These are phyloP conservation scores for Eulemur rufifrons DNA, from an alignment of 2,113 vertebrate species.

Conservation along the genomic window DNA sequence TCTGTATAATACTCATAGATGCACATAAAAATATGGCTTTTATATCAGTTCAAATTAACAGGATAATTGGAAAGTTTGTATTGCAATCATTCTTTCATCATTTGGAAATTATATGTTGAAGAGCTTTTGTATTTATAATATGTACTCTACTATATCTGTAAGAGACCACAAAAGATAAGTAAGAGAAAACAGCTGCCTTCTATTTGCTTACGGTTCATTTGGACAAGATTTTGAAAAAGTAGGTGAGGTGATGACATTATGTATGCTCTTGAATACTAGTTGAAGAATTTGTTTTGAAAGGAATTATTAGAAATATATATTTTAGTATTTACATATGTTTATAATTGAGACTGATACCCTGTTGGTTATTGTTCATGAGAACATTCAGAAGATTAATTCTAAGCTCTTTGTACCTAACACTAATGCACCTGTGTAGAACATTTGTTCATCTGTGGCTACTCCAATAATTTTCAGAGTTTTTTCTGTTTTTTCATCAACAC, in stretches of 20 bases:
- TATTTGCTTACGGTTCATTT: neutral
- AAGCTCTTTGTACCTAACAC: neutral
- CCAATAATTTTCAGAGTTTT: neutral
- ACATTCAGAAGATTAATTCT: neutral
- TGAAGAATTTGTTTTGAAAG: conserved; percentile 34
- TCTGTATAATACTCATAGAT: neutral
- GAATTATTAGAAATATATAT: neutral
- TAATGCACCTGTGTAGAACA: neutral
- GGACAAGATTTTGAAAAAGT: neutral
- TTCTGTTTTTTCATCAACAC: neutral
- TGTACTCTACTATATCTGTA: neutral
- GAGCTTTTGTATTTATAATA: neutral
- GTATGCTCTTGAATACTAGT: neutral
- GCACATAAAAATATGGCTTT: neutral
- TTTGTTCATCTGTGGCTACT: neutral
- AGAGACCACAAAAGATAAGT: neutral
- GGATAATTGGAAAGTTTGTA: neutral
- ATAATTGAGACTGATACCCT: neutral
- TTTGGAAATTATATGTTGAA: neutral
- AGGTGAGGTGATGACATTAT: neutral
- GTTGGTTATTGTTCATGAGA: neutral
- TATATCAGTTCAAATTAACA: neutral
- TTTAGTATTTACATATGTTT: neutral
- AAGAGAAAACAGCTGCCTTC: neutral
- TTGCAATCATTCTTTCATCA: neutral